Evolutionary conservation across 2,113 vertebrate species (phyloP), one percentile per base, ranked within the genome.

Genomic region (Dipodomys stephensi): DNA sequence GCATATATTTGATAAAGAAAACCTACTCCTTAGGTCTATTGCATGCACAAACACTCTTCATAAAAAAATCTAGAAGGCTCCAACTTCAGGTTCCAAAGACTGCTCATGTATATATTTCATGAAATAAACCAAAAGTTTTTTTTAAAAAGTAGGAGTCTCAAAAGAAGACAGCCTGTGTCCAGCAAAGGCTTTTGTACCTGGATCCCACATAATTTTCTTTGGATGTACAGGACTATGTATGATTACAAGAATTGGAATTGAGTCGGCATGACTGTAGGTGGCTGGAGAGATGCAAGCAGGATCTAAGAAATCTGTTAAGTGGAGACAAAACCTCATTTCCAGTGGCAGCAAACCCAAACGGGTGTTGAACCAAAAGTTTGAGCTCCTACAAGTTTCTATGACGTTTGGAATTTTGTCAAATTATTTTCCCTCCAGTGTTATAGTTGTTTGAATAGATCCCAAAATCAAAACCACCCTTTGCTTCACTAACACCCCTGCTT

Each of bases 361-460:
- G 46, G n/a, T 46, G 30, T 65, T 49, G n/a, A 20, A 22, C 32
- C 46, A 94, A 76, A 57, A 8, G 92, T 94, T 15, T 16, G 60
- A 9, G 32, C 62, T 69, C 20, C 53, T 88, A 23, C 44, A 95
- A 69, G 35, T 76, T 65, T 93, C 91, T 92, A 4, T 69, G 77
- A 92, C 12, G 53, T 57, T 57, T 57, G 53, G 53, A 92, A 64
- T 49, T 87, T 90, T 94, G 87, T 84, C 79, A 94, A 53, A 44
- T 83, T 91, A 76, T 81, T 93, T 94, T 94, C 13, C 68, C 68
- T 77, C 67, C 44, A 35, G 30, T 20, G 76, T 62, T 93, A 16
- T 35, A 87, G 65, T 67, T 92, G 39, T 91, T 92, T 93, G 85
- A 97, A 83, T 71, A 69, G 39, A 87, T 28, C n/a, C 64, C 44